Evolutionary conservation across 2,888 invertebrate species (phyloP), one percentile per base, ranked within the genome.

Genomic region (Apamea monoglypha): DNA sequence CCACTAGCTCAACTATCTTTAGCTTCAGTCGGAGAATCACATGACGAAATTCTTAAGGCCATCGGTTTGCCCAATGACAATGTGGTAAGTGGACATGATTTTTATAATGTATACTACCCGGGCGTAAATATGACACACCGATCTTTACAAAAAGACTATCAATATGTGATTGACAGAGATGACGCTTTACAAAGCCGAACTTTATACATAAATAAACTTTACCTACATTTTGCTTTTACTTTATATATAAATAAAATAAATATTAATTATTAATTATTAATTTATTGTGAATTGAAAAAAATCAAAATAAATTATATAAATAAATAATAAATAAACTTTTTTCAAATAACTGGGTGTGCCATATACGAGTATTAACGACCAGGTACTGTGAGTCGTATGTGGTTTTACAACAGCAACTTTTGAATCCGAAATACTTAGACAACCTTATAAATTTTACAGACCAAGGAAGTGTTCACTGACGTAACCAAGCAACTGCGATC

Each of bases 1-100:
- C 96, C 95, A 0, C 92, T 97, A 2, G 95, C 94, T 0, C 94
- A 94, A 84, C 86, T 97, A 3, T 91, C 92, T 0, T 78, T 95
- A 32, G 97, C 95, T 7, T 92, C 96, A 18, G 93, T 85, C 0
- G 96, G 95, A 4, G 88, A 90, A 44, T 93, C 95, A 18, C 96
- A 96, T 63, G 94, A 95, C 47, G 94, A 97, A 87, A 82, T 97
- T 3, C 91, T 96, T 1, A 87, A 74, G 16, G 88, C 91, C 16
- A 94, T 96, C 25, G 94, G 94, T 63, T 81, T 96, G 56, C 93
- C 94, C 1, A 91, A 94, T 85, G 93, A 95, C 70, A 91, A 95
- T 68, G 90, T 89, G 75, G 93, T 93, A 85, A 89, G 92, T 90
- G 18, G 72, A 40, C 3, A 18, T 70, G 1, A 29, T 29, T 16